phyloP scores from a whole-genome alignment of 2,113 vertebrate genomes.

The Gobius niger region DNA sequence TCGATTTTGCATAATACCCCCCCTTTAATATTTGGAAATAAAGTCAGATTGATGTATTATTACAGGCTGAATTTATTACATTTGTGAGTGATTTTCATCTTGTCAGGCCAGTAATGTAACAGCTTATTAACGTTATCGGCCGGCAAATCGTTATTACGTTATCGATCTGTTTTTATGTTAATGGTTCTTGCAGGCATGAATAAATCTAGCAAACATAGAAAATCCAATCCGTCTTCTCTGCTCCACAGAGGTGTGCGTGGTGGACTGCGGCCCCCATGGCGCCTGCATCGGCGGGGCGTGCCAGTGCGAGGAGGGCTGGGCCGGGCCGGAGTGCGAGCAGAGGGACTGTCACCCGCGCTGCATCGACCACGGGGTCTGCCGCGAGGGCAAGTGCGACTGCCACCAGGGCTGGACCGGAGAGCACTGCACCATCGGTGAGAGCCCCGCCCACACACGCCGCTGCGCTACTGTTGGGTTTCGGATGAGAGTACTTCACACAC shows the following conservation, averaged over 20 bases:
- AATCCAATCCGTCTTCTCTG: not conserved
- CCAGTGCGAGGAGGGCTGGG: slow-evolving; percentile 96
- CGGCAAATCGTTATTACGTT: no score
- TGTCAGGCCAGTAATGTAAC: no score
- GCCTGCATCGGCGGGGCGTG: slow-evolving; percentile 89
- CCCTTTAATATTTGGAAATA: no score
- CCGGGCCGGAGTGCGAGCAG: slow-evolving; percentile 86
- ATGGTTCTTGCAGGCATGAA: no score
- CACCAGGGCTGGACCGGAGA: slow-evolving; percentile 98
- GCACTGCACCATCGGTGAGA: slow-evolving; percentile 95
- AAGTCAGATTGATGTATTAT: no score
- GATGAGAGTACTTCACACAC: not conserved
- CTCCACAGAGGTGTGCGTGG: slow-evolving; percentile 84
- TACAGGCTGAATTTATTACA: no score
- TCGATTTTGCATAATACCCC: no score
- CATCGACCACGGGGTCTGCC: slow-evolving; percentile 92
- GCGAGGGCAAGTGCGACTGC: slow-evolving; percentile 95
- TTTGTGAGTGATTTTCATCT: no score
- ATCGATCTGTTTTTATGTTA: no score
- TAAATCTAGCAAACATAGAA: not conserved
- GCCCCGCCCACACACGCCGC: slow-evolving; percentile 38
- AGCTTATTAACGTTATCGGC: no score
- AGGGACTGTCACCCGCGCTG: slow-evolving; percentile 95
- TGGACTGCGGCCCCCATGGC: slow-evolving; percentile 89
- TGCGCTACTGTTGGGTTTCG: not conserved